Conservation (phyloP, 2,113 vertebrate species). For the Anhinga anhinga region DNA sequence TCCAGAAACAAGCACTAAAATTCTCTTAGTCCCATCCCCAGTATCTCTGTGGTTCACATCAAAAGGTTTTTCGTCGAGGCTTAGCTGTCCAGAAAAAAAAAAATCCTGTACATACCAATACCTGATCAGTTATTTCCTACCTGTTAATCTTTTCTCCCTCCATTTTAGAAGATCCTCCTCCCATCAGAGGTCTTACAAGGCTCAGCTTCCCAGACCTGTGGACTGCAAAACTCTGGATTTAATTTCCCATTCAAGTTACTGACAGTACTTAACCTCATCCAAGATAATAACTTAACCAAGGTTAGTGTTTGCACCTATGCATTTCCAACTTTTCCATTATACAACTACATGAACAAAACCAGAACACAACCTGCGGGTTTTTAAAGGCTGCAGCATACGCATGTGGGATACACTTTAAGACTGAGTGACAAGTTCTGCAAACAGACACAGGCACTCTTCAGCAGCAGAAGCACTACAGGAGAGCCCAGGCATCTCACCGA, state of each 20-base stretch:
- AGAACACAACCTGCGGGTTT: not conserved
- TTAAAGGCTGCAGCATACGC: not conserved
- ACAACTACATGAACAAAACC: not conserved
- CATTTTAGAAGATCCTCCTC: not conserved
- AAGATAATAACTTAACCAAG: not conserved
- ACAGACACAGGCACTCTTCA: not conserved
- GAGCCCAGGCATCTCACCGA: not conserved
- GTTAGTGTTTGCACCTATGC: not conserved
- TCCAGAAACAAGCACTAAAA: not conserved
- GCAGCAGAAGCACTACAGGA: not conserved
- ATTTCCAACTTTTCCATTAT: not conserved
- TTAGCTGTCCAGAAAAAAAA: not conserved
- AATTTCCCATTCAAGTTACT: not conserved
- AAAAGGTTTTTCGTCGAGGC: not conserved
- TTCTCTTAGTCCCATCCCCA: not conserved
- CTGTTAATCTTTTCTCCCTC: not conserved
- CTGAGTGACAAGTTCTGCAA: not conserved
- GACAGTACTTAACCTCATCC: not conserved
- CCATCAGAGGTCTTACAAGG: not conserved
- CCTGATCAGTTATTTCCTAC: fast-evolving
- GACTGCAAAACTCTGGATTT: not conserved
- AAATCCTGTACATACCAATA: not conserved
- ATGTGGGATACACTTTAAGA: not conserved
- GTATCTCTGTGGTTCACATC: not conserved
- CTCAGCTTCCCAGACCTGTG: not conserved